Base-by-base conservation (phyloP, 2,888 invertebrate species). In the Heteromurus nitidus region DNA sequence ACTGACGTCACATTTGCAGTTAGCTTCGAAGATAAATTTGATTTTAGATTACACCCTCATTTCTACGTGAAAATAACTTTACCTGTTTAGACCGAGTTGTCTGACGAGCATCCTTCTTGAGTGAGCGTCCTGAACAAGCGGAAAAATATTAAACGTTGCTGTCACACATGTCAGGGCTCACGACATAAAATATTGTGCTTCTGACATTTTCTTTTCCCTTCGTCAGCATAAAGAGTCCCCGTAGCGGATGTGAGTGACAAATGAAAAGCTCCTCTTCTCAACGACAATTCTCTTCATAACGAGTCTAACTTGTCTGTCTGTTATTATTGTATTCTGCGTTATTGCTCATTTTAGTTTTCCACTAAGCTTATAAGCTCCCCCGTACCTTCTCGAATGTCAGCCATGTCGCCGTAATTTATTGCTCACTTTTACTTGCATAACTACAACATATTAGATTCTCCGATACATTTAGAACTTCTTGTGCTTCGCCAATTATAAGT, bases 261-360 rank as follows among this genome's bases (percentile, higher is more conserved):
- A 67, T 75, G 75, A 75, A 75, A 65, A 75, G n/a, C n/a, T n/a
- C n/a, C n/a, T 75, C 20, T 18, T 30, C 42, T 65, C 55, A 30
- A 65, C 42, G 55, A 67, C 75, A 65, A 44, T 44, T 13, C 7
- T 36, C 18, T 50, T 11, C 3, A n/a, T 42, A 64, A 22, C 64
- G 5, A 42, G 64, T 42, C 42, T 18, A 64, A 47, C 47, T 47
- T 36, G 36, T 36, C 36, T n/a, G 47, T 47, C 47, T 47, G 36
- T 36, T 36, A 13, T 36, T 36, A 36, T 9, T 36, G 36, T 13
- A 36, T 5, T 36, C 5, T 36, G 5, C 13, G 36, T 13, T 31
- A 72, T 58, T 70, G 44, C 62, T 72, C 47, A 72, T 47, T 64
- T 31, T 50, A 53, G 65, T 65, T 5, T 36, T 65, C 50, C 64